A percentile compares a stretch with the other conserved stretches of the same genome.
Evolutionary conservation across 2,797 vertebrate species (phyloP).

Genomic region (Potorous gilbertii): DNA sequence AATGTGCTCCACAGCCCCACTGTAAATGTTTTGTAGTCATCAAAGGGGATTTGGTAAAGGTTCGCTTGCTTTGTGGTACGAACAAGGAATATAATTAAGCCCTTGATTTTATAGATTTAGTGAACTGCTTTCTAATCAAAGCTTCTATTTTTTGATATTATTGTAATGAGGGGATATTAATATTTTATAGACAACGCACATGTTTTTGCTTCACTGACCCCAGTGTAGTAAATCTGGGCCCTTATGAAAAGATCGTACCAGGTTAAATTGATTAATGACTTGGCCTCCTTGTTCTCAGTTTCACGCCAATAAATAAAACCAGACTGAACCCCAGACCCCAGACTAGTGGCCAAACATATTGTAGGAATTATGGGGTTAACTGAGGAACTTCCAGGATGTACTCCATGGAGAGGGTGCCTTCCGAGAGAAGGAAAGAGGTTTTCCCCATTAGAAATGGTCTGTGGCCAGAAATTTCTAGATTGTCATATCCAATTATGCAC

Average conservation of each 20-base stretch:
- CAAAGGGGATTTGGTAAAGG: constrained; percentile 19
- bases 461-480: constrained; percentile 82
- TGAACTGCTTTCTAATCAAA: constrained; percentile 47
- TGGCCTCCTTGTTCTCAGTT: not conserved
- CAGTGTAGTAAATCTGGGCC: not conserved
- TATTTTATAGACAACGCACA: constrained; percentile 10
- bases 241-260: not conserved
- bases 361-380: constrained; percentile 76
- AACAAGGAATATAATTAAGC: not conserved
- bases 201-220: not conserved
- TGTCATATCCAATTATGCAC: constrained; percentile 82
- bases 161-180: not conserved
- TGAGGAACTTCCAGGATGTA: constrained; percentile 55
- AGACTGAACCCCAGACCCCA: not conserved
- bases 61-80: constrained; percentile 39
- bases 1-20: constrained; percentile 3
- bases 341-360: not conserved
- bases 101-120: constrained; percentile 24
- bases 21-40: constrained; percentile 23
- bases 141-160: constrained; percentile 14
- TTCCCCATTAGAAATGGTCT: constrained; percentile 80
- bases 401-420: constrained; percentile 77
- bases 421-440: constrained; percentile 73
- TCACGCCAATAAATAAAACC: not conserved
- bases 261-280: not conserved